Base-by-base conservation (phyloP, 2,113 vertebrate genomes). In the Zapus hudsonius region DNA sequence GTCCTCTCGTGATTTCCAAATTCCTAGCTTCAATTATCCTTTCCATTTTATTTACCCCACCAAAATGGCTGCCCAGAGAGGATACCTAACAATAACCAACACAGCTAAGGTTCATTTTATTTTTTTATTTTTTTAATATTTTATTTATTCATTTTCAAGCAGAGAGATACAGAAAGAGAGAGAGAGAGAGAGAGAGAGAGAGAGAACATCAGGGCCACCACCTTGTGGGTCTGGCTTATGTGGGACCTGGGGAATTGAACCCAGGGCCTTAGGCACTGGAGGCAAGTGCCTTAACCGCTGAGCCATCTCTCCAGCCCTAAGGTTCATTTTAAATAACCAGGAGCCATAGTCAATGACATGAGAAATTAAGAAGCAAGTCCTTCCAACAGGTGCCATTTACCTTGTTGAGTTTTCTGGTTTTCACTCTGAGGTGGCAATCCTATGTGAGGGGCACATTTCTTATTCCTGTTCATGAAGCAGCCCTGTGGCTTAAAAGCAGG, bases 1-100 rank as follows among this genome's bases (percentile, higher is more conserved):
- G 42, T 42, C 27, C 38, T 66, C 52, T 85, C 15, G 72, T 38
- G n/a, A 70, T 78, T 55, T 91, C 67, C 57, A 90, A 87, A 92
- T 20, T 23, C 29, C 17, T 55, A 52, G 87, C n/a, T 3, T 66
- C 40, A 84, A 90, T 63, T 64, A 1, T 87, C 64, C 31, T 67
- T 59, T 29, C 44, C 19, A 44, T 15, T 82, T 31, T 42, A 22
- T 59, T 96, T 19, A 67, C 67, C n/a, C 15, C 38, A 79, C 2
- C 2, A 11, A 73, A 87, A 42, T 33, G 33, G 27, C 16, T 84
- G 4, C 29, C 38, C 31, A 40, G 42, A 47, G 33, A 20, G 17
- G 44, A 4, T 44, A 61, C 38, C 10, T 61, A 87, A 20, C 64
- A 75, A 12, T 55, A 38, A 44, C 31, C 31, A 42, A 31, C 31